Evolutionary conservation across 2,888 invertebrate species (phyloP), one percentile per base, ranked within the genome.

Genomic region (Ashinkailepas kermadecensis): DNA sequence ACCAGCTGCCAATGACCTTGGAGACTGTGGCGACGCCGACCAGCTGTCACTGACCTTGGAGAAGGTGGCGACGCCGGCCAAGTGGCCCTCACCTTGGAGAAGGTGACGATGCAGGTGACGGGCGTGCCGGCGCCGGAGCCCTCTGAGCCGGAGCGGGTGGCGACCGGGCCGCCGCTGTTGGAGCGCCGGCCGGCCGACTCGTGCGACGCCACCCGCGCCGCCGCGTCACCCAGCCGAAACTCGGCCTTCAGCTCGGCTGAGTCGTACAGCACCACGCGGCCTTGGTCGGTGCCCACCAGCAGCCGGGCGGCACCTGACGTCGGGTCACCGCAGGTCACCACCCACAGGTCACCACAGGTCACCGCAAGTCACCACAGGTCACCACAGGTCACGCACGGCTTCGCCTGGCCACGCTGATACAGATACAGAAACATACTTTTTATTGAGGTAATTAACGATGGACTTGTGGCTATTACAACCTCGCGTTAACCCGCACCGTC

Each of bases 211-310:
- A 56, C 74, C 56, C 21, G 18, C 18, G 54, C 56, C 21, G 54
- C 8, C 74, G 54, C 54, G 6, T 74, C 74, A 10, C 9, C 18
- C 74, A 74, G 74, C 11, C 74, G 74, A 56, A 74, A 74, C 74
- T 74, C 74, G 54, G 74, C 21, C 74, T 74, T 74, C 54, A 74
- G 54, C 56, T 74, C 74, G 21, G 74, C 74, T 8, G 74, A 13
- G 74, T 74, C 74, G 54, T 74, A 74, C 74, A 74, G 56, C 54
- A 74, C 74, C 74, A 74, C 74, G 18, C 74, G 74, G 56, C 74
- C 74, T 54, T 74, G 74, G 56, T 74, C 74, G 21, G 74, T 74
- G 21, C 74, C 74, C 18, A 74, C 74, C 74, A 74, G 74, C 56
- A 74, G 74, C 18, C 74, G 74, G 74, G 54, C 56, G 54, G 54